Percentiles rank a stretch among this genome's conserved stretches.
phyloP scores from a whole-genome alignment of 30 jellyfish, hydroid and myxozoan genomes.

The Cassiopea andromeda region DNA sequence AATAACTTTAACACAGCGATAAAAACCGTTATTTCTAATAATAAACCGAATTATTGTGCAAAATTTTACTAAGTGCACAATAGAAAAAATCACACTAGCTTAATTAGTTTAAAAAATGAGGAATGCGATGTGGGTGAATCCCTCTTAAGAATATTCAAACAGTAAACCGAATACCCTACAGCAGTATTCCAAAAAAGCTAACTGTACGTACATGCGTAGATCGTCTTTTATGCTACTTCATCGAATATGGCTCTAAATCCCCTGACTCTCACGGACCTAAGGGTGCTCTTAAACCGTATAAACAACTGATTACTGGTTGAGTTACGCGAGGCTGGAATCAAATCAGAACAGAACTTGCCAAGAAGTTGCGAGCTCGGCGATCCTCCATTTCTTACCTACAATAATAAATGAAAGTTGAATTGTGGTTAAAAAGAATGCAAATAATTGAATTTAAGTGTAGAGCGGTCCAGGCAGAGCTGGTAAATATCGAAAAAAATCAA shows the following conservation, averaged over 20 bases:
- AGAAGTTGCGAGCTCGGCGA: constrained; percentile 46
- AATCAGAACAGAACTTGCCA: constrained; percentile 57
- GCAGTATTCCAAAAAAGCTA: too few relatives aligned
- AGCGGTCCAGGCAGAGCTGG: too few relatives aligned
- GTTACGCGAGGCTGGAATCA: constrained; percentile 55
- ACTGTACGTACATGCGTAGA: not conserved
- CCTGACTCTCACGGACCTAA: constrained; percentile 16
- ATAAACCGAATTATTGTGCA: not conserved
- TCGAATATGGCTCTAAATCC: constrained; percentile 64
- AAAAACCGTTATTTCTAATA: too few relatives aligned
- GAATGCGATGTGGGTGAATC: not conserved
- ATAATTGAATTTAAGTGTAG: too few relatives aligned
- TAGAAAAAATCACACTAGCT: not conserved
- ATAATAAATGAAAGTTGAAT: not conserved
- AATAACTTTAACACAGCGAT: too few relatives aligned
- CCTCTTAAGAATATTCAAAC: not conserved
- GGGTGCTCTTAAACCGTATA: constrained; percentile 42
- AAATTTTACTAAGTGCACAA: not conserved
- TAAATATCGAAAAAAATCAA: too few relatives aligned
- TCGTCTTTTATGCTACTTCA: constrained; percentile 41
- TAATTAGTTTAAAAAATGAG: not conserved
- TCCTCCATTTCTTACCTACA: constrained; percentile 62
- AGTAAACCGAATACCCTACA: too few relatives aligned
- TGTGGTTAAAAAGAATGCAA: too few relatives aligned
- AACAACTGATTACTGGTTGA: constrained; percentile 58